phyloP scores from a whole-genome alignment of 2,797 vertebrate species.

The Phataginus tricuspis region DNA sequence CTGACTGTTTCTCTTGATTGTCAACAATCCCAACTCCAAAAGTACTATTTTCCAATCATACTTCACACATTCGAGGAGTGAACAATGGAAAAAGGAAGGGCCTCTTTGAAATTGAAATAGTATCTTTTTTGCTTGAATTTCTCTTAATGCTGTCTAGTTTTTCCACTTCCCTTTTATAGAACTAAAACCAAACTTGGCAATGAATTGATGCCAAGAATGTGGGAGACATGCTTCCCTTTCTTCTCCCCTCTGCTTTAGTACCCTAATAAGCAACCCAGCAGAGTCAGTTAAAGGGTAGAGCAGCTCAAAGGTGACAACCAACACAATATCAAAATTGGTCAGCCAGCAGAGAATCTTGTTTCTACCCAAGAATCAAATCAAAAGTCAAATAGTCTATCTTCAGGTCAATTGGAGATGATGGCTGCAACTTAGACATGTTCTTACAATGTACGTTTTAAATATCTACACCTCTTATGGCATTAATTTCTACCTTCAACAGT shows the following conservation, averaged over 20 bases:
- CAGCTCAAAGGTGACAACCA: neutral
- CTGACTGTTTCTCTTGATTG: neutral
- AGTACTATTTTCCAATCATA: neutral
- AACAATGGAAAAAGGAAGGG: conserved; percentile 23
- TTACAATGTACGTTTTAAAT: neutral
- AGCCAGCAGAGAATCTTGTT: neutral
- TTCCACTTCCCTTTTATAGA: conserved; percentile 27
- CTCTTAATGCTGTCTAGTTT: conserved; percentile 25
- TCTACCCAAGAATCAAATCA: conserved; percentile 51
- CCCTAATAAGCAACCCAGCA: neutral
- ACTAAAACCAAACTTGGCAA: conserved; percentile 40
- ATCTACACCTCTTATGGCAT: neutral
- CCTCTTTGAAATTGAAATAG: conserved; percentile 25
- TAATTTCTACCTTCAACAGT: neutral
- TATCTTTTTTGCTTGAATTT: conserved; percentile 10
- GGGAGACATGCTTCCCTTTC: neutral
- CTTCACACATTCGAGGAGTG: neutral
- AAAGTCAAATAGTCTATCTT: neutral
- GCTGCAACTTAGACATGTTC: neutral
- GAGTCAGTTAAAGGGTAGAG: neutral
- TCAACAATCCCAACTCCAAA: neutral
- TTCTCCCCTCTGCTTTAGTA: neutral
- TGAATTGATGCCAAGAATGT: neutral
- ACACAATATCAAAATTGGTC: conserved; percentile 25
- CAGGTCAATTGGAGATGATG: neutral